Base-by-base conservation (phyloP, 2,888 invertebrate species). In the Troides helena region DNA sequence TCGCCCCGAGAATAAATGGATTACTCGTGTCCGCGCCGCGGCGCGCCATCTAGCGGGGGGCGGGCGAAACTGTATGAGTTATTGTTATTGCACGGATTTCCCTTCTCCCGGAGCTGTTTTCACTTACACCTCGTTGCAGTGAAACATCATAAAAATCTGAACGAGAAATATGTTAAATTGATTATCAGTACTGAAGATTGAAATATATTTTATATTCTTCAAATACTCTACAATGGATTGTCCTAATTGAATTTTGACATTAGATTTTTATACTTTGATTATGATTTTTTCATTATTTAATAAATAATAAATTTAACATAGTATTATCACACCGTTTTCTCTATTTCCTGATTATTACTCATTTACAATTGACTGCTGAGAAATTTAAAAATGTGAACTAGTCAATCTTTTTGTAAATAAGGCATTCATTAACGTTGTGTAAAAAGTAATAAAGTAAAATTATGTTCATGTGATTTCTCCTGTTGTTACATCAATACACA, bases 1-100 rank as follows among this genome's bases (percentile, higher is more conserved):
- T 85, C 92, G 82, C 92, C 90, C 91, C 88, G 87, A 90, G 92
- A 90, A 89, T 88, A 92, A 92, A 92, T 92, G 92, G 92, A 92
- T 92, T 92, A 92, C 87, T 91, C 90, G 85, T 92, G 92, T 92
- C 89, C 90, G 85, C 80, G 76, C 89, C 90, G 85, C 80, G 78
- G 83, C 69, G 80, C 87, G 88, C 87, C 92, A 92, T 92, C 92
- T 92, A 86, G 89, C 87, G 87, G 89, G 90, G 91, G 92, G 92
- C 81, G 81, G 78, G 82, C 72, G 82, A 81, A 85, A 84, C 86
- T 81, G 74, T 84, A 87, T 91, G 90, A 92, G 87, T 92, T 91
- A 92, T 90, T 90, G 89, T 92, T 92, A 92, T 92, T 90, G 85
- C 86, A 77, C 78, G 88, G 89, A 90, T 90, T 88, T 90, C 83